phyloP scores from a whole-genome alignment of 2,888 invertebrate genomes.

The Nephrotoma guestfalica region DNA sequence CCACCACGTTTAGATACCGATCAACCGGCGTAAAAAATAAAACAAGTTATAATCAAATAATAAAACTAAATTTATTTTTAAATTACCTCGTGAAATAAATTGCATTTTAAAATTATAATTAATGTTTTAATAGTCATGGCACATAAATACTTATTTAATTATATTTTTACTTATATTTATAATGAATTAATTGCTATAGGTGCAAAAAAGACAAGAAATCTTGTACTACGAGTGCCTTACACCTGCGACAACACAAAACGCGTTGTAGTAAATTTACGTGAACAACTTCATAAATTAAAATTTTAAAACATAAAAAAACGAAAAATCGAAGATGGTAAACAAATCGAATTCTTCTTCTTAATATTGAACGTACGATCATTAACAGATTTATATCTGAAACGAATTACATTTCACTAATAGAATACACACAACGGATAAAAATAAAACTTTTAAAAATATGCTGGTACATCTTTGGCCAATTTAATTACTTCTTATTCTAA shows the following conservation, averaged over 20 bases:
- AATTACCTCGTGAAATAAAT: background rate
- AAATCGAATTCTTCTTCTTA: background rate
- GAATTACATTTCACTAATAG: background rate
- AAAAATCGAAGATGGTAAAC: background rate
- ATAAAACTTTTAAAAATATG: too few relatives aligned
- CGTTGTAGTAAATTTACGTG: background rate
- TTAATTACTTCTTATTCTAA: too few relatives aligned
- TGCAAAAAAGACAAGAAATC: background rate
- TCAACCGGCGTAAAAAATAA: too few relatives aligned
- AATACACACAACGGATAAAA: too few relatives aligned
- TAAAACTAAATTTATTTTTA: too few relatives aligned
- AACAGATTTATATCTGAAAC: background rate
- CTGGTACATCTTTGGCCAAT: too few relatives aligned
- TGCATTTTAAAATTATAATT: background rate
- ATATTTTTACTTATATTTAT: background rate
- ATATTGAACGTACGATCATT: background rate
- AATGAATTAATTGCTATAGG: background rate
- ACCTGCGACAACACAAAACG: too few relatives aligned
- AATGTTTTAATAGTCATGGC: background rate
- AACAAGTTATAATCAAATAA: too few relatives aligned
- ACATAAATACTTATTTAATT: background rate
- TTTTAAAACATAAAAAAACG: background rate
- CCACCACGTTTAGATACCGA: too few relatives aligned
- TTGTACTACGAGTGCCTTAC: too few relatives aligned
- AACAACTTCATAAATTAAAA: background rate